These are phyloP conservation scores for Dufourea novaeangliae DNA, from an alignment of 1,140 invertebrate species.

Conservation along the genomic window DNA sequence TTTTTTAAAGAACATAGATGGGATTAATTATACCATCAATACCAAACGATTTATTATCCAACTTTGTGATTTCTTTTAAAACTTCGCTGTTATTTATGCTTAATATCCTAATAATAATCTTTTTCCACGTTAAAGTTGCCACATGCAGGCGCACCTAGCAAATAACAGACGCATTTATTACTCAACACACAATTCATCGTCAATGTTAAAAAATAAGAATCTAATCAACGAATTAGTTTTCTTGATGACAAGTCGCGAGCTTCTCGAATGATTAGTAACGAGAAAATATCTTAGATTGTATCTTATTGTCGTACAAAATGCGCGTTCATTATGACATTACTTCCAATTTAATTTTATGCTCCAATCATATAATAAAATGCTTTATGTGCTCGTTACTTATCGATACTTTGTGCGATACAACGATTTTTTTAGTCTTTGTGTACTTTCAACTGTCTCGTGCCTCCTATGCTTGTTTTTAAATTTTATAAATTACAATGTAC, in stretches of 20 bases:
- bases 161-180: not conserved
- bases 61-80: no score
- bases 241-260: slow-evolving; percentile 25
- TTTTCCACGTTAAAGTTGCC: not conserved
- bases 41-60: no score
- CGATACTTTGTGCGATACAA: slow-evolving; percentile 51
- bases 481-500: not conserved
- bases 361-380: slow-evolving; percentile 52
- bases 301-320: slow-evolving; percentile 54
- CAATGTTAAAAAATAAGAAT: not conserved
- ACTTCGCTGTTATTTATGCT: no score
- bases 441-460: slow-evolving; percentile 20
- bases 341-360: slow-evolving; percentile 38
- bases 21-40: no score
- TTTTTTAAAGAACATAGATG: no score
- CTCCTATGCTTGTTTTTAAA: not conserved
- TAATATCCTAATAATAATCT: no score
- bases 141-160: not conserved
- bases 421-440: slow-evolving; percentile 25
- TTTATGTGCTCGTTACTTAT: slow-evolving; percentile 42
- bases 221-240: not conserved
- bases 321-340: slow-evolving; percentile 20
- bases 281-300: slow-evolving; percentile 46
- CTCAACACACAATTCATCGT: not conserved
- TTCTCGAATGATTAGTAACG: slow-evolving; percentile 23